phyloP scores from a whole-genome alignment of 2,888 invertebrate species.

The Cephus spinipes region DNA sequence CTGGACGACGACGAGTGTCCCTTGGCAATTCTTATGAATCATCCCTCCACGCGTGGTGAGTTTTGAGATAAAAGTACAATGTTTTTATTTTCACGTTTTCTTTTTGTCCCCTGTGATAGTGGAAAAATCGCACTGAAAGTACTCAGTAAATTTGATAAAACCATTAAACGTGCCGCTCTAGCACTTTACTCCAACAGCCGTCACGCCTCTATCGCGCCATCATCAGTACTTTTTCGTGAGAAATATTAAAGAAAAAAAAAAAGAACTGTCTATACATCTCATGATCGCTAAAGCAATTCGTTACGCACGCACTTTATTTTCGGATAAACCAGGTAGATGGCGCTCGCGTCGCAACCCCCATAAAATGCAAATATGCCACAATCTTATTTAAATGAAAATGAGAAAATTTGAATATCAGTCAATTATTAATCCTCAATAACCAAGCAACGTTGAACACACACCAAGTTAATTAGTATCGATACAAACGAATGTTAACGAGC shows the following conservation, averaged over 20 bases:
- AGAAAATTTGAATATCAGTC: background rate
- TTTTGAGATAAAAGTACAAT: constrained; percentile 40
- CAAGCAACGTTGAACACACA: background rate
- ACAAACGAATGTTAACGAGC: background rate
- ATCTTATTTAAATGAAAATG: background rate
- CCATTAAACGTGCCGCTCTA: background rate
- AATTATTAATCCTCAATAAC: background rate
- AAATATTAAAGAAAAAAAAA: background rate
- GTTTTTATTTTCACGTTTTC: background rate
- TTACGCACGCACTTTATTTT: background rate
- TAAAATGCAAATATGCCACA: background rate
- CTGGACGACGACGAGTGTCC: constrained; percentile 98
- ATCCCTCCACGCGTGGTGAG: constrained; percentile 87
- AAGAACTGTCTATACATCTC: background rate
- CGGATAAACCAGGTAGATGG: background rate
- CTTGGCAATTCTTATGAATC: constrained; percentile 91
- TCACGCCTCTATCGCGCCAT: background rate
- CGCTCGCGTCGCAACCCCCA: background rate
- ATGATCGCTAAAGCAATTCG: background rate
- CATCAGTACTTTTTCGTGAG: background rate
- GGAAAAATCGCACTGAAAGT: background rate
- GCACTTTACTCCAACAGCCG: background rate
- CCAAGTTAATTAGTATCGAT: background rate
- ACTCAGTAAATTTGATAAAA: background rate
- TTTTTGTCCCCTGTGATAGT: background rate